Evolutionary conservation across 2,888 invertebrate species (phyloP), one percentile per base, ranked within the genome.

Genomic region (Hydroisotoma schaefferi): DNA sequence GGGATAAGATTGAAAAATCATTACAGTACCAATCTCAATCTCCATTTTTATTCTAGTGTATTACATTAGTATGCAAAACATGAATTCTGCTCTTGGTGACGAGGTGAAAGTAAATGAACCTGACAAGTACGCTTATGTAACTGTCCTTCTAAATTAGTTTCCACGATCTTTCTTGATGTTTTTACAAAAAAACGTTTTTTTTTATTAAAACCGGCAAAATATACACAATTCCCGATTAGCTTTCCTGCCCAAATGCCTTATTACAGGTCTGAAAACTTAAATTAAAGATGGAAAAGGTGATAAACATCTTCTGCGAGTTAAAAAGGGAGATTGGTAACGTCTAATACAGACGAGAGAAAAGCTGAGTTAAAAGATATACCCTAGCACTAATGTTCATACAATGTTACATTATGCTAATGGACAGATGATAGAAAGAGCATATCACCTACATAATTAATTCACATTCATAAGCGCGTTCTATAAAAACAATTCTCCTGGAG

Each of bases 371-470:
- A 40, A 18, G 40, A 40, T 8, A 33, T 40, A 40, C 15, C 5
- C 40, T 5, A 15, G n/a, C 40, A 18, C 33, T 15, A 40, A 40
- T 40, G 40, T 20, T 40, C 40, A 40, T 20, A 20, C 5, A 40
- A 20, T 40, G 20, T 28, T 49, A 18, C 49, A 49, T 49, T 25
- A 46, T 28, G 49, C 29, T 49, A 52, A 52, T 52, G 12, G 10
- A 6, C 2, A 33, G 33, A 20, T 29, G n/a, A n/a, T n/a, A n/a
- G n/a, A 25, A 52, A 8, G 55, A 55, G 26, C 46, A 55, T 22
- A 25, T 43, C 46, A 44, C 43, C 26, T 56, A 49, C 57, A 62
- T 58, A 62, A 62, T 62, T 62, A 58, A 62, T 62, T 62, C 62
- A 62, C 55, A 62, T 58, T 62, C 62, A 62, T 58, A 55, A 47